A percentile compares a stretch with the other conserved stretches of the same genome.
Conservation (phyloP, 2,888 invertebrate species). For the Metellina segmentata region DNA sequence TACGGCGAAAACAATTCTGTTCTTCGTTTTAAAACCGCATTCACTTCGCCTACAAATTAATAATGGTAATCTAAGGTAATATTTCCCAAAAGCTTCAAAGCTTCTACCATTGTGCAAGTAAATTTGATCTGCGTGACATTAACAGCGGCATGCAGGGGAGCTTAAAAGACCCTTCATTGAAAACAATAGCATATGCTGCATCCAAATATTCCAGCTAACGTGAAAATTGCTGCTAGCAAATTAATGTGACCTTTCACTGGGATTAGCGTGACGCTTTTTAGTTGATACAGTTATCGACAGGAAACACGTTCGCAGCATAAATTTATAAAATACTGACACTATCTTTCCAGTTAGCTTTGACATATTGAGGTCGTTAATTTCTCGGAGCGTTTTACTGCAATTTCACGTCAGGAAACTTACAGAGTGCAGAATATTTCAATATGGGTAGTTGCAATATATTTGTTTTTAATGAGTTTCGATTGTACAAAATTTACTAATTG, state of each 20-base stretch:
- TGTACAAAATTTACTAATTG: no score
- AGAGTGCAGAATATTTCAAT: background rate
- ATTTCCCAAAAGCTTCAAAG: conserved; percentile 19
- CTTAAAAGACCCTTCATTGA: conserved; percentile 23
- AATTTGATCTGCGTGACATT: background rate
- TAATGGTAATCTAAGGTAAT: background rate
- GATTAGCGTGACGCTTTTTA: conserved; percentile 37
- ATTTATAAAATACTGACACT: conserved; percentile 48
- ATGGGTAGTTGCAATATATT: no score
- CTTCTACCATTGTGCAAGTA: conserved; percentile 8
- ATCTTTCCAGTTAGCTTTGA: background rate
- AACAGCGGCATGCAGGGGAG: conserved; percentile 2
- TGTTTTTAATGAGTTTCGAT: no score
- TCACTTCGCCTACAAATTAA: no score
- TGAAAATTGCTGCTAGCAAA: conserved; percentile 47
- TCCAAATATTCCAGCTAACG: conserved; percentile 14
- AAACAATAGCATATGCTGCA: conserved; percentile 29
- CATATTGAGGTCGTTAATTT: background rate
- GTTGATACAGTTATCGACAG: conserved; percentile 18
- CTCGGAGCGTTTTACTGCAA: background rate
- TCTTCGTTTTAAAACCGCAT: no score
- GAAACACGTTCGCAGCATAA: conserved; percentile 19
- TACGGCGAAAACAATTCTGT: no score
- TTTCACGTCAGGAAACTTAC: background rate
- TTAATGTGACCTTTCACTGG: conserved; percentile 20